phyloP scores from a whole-genome alignment of 64 coral and sea anemone genomes.

The Pocillopora damicornis region DNA sequence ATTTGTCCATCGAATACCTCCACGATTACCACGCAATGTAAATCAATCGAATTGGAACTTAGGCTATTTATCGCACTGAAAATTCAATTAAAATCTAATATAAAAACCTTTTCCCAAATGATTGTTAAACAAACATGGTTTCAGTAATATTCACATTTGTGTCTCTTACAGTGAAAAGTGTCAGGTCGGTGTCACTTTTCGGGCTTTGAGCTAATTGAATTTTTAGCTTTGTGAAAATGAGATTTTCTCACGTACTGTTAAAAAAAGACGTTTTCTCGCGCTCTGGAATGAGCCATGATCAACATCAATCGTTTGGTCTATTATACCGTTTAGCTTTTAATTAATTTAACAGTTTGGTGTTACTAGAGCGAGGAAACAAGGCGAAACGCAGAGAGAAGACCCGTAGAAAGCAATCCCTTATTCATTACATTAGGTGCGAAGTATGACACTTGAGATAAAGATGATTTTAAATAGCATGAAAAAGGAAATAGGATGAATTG shows the following conservation, averaged over 20 bases:
- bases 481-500: too few relatives aligned
- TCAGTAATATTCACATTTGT: slow-evolving; percentile 21
- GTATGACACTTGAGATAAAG: too few relatives aligned
- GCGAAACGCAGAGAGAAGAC: too few relatives aligned
- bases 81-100: background rate
- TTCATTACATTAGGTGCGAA: too few relatives aligned
- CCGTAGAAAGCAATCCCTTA: too few relatives aligned
- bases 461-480: too few relatives aligned
- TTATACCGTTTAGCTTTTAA: too few relatives aligned
- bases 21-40: background rate
- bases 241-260: background rate
- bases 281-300: background rate
- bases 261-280: background rate
- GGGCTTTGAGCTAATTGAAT: background rate
- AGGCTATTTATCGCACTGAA: background rate
- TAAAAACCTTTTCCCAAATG: background rate
- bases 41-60: background rate
- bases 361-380: too few relatives aligned
- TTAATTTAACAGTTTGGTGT: too few relatives aligned
- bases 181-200: background rate
- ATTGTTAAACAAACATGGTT: slow-evolving; percentile 12
- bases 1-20: too few relatives aligned
- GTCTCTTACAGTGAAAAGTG: background rate
- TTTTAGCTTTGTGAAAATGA: background rate
- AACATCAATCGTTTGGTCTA: too few relatives aligned